Conservation (phyloP, 2,888 invertebrate genomes). For the Tetrapedia diversipes region DNA sequence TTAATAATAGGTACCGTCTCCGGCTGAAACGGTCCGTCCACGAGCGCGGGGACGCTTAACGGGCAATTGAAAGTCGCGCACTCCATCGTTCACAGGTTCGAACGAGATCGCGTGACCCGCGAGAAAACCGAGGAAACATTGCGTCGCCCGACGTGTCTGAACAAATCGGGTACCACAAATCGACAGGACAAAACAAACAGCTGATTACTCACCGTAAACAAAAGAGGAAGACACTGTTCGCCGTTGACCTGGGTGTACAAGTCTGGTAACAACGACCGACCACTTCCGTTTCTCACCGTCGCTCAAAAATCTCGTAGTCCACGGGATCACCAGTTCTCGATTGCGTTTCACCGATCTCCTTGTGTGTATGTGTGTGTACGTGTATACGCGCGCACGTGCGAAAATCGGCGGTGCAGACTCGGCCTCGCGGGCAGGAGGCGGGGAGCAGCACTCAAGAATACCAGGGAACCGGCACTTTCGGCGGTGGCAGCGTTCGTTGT, state of each 20-base stretch:
- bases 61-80: slow-evolving; percentile 37
- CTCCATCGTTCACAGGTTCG: too few species aligned
- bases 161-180: too few species aligned
- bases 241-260: not conserved
- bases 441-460: slow-evolving; percentile 39
- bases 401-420: not conserved
- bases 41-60: slow-evolving; percentile 16
- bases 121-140: too few species aligned
- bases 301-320: too few species aligned
- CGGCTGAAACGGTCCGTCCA: slow-evolving; percentile 25
- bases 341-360: not conserved
- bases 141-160: too few species aligned
- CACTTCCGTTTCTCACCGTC: too few species aligned
- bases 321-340: slow-evolving; percentile 1
- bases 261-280: too few species aligned
- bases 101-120: not conserved
- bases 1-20: slow-evolving; percentile 7
- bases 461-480: slow-evolving; percentile 62
- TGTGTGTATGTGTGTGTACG: too few species aligned
- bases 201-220: slow-evolving; percentile 17
- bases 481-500: slow-evolving; percentile 52
- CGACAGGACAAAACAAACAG: too few species aligned
- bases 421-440: not conserved
- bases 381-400: slow-evolving; percentile 27
- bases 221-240: not conserved